Base-by-base conservation (phyloP, 2,888 invertebrate species). In the Margaritifera margaritifera region DNA sequence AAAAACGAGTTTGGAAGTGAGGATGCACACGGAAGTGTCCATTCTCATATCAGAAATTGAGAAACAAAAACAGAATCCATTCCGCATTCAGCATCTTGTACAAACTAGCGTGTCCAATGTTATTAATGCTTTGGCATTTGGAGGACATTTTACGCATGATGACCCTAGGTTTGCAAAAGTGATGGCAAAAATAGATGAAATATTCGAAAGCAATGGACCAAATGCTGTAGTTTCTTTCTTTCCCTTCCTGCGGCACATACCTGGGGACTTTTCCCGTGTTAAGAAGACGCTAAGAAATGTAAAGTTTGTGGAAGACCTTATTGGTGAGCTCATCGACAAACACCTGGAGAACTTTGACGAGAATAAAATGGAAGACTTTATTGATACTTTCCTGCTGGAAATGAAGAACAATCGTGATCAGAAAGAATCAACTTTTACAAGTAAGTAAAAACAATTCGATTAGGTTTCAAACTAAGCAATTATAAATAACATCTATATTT, bases 201-300 rank as follows among this genome's bases (percentile, higher is more conserved):
- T 50, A n/a, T 42, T 62, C 6, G 8, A n/a, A 27, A 52, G 22
- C 2, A 22, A 50, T 4, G 61, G 54, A 6, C 60, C 54, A 4
- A 31, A 50, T 20, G 8, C 22, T 27, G 50, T 57, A 6, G 24
- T 66, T 42, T 31, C n/a, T 18, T 66, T 53, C 15, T 66, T 66
- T 54, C 62, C 62, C 19, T 54, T 66, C 18, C 50, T 62, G 62
- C 20, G 51, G 15, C 67, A 71, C 51, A 20, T 77, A n/a, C 80
- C 80, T 15, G 78, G 78, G 15, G 78, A 78, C 42, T 54, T 75
- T 24, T 78, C 78, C 56, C 64, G 64, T 2, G 62, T 74, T 18
- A 70, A 79, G 58, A 57, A 63, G 22, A 52, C 69, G 18, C 6
- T 64, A 4, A 58, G 63, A 20, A 74, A 72, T 57, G 50, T 66